Evolutionary conservation across 1,140 invertebrate species (phyloP).

Genomic region (Halictus rubicundus): DNA sequence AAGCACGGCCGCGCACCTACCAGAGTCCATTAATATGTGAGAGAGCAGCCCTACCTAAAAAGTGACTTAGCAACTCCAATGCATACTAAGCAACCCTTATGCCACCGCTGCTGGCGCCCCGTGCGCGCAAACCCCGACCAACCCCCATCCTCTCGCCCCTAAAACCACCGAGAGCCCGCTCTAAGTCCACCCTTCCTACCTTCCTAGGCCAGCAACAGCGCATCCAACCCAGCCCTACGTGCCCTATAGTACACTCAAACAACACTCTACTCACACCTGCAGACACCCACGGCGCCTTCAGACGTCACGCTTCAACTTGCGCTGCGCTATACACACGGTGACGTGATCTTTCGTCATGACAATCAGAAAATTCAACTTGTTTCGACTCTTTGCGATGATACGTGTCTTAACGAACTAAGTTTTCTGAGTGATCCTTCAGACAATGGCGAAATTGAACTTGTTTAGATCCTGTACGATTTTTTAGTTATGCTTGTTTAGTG

Average conservation of each 20-base stretch:
- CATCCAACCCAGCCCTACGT: conserved; percentile 25
- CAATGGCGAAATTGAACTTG: too few species aligned
- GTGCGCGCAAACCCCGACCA: conserved; percentile 27
- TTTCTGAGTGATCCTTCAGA: too few species aligned
- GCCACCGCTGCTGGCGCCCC: conserved; percentile 48
- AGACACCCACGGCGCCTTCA: background rate
- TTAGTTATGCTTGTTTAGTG: too few species aligned
- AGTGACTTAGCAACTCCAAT: conserved; percentile 79
- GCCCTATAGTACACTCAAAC: background rate
- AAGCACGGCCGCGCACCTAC: conserved; percentile 41
- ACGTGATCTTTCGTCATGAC: too few species aligned
- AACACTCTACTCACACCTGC: conserved; percentile 13
- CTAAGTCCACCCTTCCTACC: conserved; percentile 68
- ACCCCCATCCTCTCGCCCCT: conserved; percentile 25
- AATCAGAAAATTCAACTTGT: too few species aligned
- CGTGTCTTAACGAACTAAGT: too few species aligned
- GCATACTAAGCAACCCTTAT: conserved; percentile 78
- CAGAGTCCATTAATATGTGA: conserved; percentile 74
- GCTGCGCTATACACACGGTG: background rate
- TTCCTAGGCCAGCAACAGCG: conserved; percentile 65
- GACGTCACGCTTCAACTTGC: background rate
- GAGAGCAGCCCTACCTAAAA: conserved; percentile 72
- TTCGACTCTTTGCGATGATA: too few species aligned
- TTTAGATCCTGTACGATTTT: too few species aligned
- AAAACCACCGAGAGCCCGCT: conserved; percentile 39